Evolutionary conservation across 2,888 invertebrate species (phyloP), one percentile per base, ranked within the genome.

Genomic region (Adela reaumurella): DNA sequence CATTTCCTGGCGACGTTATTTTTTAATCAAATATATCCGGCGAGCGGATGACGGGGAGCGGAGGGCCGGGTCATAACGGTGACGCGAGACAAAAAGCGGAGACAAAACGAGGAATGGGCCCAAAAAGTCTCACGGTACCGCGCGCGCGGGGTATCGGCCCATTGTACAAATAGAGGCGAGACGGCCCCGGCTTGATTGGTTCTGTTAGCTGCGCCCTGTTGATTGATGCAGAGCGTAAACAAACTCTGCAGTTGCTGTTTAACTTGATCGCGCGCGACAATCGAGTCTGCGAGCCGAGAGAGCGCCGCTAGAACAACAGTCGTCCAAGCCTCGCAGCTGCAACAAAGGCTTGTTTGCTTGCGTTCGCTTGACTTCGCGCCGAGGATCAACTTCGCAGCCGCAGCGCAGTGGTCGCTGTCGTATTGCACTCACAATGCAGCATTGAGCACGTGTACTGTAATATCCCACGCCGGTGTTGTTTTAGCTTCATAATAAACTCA

Each of bases 11-110:
- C 77, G 79, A 78, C 78, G 77, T 80, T 80, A 79, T 79, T 80
- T 80, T 80, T 80, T 80, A 79, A 80, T 79, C 79, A 79, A 80
- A 80, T 79, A 79, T 79, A 79, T 78, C 78, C 79, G 64, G 67
- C 68, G 70, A 68, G 62, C 74, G 74, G 70, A 71, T 74, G 77
- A 78, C 74, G 74, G 67, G 44, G 35, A 51, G 77, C 77, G 73
- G 74, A 67, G 43, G 42, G 51, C 19, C 51, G 50, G 54, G 54
- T 54, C 54, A 54, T 52, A 54, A 54, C 54, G 52, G 52, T 51
- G 52, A 52, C 52, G 50, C 45, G 43, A 51, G 50, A 53, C 48
- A 53, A 53, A 50, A 44, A 43, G 51, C 46, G 28, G 46, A 51
- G 44, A 43, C 28, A 43, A 47, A 42, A 29, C 46, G 47, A 66